phyloP scores from a whole-genome alignment of 2,797 vertebrate genomes.

The Saguinus oedipus region DNA sequence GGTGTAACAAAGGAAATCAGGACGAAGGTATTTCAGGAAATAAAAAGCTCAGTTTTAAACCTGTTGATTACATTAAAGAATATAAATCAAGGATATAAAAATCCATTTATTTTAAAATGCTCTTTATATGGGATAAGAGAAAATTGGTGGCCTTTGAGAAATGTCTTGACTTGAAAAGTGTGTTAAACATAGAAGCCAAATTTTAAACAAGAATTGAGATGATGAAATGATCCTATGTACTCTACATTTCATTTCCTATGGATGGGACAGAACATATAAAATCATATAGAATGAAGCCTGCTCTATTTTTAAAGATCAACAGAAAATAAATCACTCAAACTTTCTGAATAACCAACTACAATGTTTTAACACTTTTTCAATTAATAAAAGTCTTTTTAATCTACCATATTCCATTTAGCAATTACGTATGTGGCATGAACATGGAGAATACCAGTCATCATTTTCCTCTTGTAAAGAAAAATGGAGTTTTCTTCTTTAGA shows the following conservation, averaged over 20 bases:
- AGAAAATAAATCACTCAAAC: neutral
- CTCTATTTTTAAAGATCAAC: conserved; percentile 10
- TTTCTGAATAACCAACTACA: neutral
- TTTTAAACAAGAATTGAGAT: neutral
- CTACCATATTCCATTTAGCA: neutral
- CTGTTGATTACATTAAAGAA: neutral
- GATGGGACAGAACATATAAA: neutral
- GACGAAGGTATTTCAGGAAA: neutral
- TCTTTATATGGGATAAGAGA: neutral
- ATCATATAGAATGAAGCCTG: neutral
- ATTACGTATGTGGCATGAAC: neutral
- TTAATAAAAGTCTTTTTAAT: neutral
- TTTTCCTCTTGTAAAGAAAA: conserved; percentile 22
- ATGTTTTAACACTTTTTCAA: neutral
- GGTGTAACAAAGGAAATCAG: neutral
- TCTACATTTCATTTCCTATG: neutral
- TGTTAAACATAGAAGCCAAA: neutral
- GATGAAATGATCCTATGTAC: neutral
- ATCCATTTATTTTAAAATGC: neutral
- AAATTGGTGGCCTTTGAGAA: neutral
- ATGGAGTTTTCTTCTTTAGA: neutral
- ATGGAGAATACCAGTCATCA: neutral
- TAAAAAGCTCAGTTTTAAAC: neutral
- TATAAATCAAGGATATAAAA: neutral
- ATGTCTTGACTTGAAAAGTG: neutral